These are phyloP conservation scores for Dicyrtoma fusca DNA, from an alignment of 2,888 invertebrate genomes.

Conservation along the genomic window DNA sequence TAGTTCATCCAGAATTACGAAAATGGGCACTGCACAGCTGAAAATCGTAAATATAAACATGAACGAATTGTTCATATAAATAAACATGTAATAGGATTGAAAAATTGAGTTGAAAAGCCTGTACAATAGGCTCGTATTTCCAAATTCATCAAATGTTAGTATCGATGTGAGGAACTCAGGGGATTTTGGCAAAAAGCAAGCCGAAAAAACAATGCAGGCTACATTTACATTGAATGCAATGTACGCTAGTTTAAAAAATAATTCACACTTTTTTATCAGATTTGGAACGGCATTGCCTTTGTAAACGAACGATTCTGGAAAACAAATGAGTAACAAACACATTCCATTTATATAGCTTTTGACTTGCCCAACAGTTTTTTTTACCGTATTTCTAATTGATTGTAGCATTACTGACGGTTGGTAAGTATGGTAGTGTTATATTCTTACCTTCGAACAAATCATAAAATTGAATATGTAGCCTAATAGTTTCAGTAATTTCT, in stretches of 20 bases:
- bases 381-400: too few relatives aligned
- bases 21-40: background rate
- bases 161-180: slow-evolving; percentile 1
- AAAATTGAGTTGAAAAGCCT: background rate
- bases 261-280: background rate
- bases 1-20: background rate
- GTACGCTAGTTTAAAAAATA: background rate
- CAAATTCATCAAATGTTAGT: background rate
- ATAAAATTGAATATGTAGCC: too few relatives aligned
- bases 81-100: background rate
- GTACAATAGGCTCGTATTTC: too few relatives aligned
- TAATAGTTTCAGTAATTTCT: too few relatives aligned
- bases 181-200: background rate
- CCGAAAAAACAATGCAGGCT: background rate
- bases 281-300: background rate
- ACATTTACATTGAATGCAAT: background rate
- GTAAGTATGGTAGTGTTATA: too few relatives aligned
- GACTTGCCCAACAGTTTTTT: too few relatives aligned
- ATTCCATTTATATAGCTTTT: too few relatives aligned
- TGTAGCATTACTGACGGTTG: too few relatives aligned
- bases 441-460: too few relatives aligned
- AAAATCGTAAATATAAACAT: background rate
- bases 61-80: background rate
- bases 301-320: too few relatives aligned
- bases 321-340: too few relatives aligned